Evolutionary conservation across 2,888 invertebrate species (phyloP), one percentile per base, ranked within the genome.

Genomic region (Autographa gamma): DNA sequence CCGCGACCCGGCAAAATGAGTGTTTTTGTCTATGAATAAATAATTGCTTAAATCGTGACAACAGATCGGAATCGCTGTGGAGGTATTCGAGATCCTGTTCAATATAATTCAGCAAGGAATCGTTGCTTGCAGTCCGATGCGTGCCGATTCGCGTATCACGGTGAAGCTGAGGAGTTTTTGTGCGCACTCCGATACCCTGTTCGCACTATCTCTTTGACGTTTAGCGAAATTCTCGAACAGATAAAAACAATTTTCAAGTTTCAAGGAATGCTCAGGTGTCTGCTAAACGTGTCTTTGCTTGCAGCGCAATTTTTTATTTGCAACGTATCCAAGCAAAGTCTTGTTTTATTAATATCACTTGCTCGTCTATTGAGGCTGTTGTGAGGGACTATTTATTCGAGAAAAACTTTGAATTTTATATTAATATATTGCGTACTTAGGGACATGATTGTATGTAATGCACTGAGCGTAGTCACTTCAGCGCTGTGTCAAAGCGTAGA

Each of bases 171-270:
- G 74, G 74, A 72, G 89, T 95, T 95, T 95, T 95, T 95, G 90
- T 86, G 81, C 91, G 92, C 93, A 85, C 88, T 90, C 93, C 91
- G 79, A 73, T 81, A 81, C 80, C 85, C 91, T 94, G 95, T 95
- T 93, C 92, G 90, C 92, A 90, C 92, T 91, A 84, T 65, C 70
- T 88, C 90, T 89, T 88, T 89, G 90, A 90, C 89, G 87, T 91
- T 92, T 91, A 89, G 89, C 89, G 88, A 92, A 92, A 93, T 92
- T 91, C 92, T 86, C 81, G 63, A 79, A 80, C 78, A 74, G 79
- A 85, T 89, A 92, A 93, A 93, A 93, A 91, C 85, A 73, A 88
- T 90, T 89, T 88, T 88, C 88, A 84, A 85, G 84, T 89, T 87
- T 84, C 77, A 73, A 76, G 87, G 90, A 90, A 92, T 89, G 89